Conservation (phyloP, 2,888 invertebrate genomes). For the Sycophila texana region DNA sequence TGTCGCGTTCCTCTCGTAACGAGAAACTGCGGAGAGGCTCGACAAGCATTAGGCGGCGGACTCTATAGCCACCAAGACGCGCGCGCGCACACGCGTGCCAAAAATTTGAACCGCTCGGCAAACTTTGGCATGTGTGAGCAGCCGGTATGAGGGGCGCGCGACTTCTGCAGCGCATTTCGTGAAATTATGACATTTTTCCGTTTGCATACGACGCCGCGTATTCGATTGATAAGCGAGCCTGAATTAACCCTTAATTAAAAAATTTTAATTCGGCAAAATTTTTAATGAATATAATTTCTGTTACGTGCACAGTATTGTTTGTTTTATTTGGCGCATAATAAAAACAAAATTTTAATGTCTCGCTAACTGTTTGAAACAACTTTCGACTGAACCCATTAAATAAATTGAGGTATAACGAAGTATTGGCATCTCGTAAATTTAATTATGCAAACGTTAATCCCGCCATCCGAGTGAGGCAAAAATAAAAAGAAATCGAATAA, state of each 20-base stretch:
- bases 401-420: too few species aligned
- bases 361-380: neutral
- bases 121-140: conserved; percentile 22
- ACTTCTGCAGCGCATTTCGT: neutral
- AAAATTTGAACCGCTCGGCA: conserved; percentile 35
- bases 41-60: neutral
- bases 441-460: conserved; percentile 53
- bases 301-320: too few species aligned
- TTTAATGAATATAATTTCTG: too few species aligned
- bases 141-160: neutral
- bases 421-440: conserved; percentile 46
- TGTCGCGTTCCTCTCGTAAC: conserved; percentile 14
- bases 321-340: conserved; percentile 6
- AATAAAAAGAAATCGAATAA: too few species aligned
- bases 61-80: neutral
- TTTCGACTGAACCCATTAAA: too few species aligned
- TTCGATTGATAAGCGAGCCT: too few species aligned
- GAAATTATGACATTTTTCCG: neutral
- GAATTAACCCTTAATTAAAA: too few species aligned
- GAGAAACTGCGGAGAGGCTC: neutral
- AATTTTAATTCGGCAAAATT: too few species aligned
- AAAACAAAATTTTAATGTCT: conserved; percentile 34
- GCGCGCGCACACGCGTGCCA: conserved; percentile 28
- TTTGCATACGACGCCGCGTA: neutral
- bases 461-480: conserved; percentile 13